A percentile compares a stretch with the other conserved stretches of the same genome.
phyloP scores from a whole-genome alignment of 2,888 invertebrate genomes.

The Furcula furcula region DNA sequence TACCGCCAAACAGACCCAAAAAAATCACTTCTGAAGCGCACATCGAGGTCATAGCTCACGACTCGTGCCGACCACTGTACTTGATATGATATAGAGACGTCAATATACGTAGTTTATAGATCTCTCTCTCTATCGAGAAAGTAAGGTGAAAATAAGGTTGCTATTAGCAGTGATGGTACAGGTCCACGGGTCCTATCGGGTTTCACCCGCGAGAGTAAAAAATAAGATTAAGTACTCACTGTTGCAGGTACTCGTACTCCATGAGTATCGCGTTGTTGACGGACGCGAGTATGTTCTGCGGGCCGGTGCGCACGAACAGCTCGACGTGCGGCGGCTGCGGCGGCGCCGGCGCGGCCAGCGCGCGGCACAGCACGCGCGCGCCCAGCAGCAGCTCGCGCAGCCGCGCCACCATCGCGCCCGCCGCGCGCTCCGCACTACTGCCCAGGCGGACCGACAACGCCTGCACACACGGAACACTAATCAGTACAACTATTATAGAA shows the following conservation, averaged over 20 bases:
- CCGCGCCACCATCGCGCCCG: conserved; percentile 75
- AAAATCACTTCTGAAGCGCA: too few relatives aligned
- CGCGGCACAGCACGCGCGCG: conserved; percentile 70
- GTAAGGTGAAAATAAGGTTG: too few relatives aligned
- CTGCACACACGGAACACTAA: conserved; percentile 37
- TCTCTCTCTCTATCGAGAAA: too few relatives aligned
- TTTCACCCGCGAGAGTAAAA: too few relatives aligned
- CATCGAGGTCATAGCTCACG: too few relatives aligned
- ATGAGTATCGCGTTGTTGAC: conserved; percentile 86
- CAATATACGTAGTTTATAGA: too few relatives aligned
- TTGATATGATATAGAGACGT: too few relatives aligned
- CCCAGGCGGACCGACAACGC: conserved; percentile 82
- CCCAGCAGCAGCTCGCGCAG: conserved; percentile 82
- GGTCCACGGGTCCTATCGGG: too few relatives aligned
- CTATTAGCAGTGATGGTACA: too few relatives aligned
- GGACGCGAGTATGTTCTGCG: conserved; percentile 84
- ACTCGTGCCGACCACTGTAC: too few relatives aligned
- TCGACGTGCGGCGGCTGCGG: conserved; percentile 81
- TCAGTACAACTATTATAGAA: too few relatives aligned
- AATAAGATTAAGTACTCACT: background rate
- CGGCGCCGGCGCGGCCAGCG: conserved; percentile 38
- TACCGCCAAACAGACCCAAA: too few relatives aligned
- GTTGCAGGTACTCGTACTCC: conserved; percentile 80
- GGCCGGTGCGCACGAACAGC: conserved; percentile 85
- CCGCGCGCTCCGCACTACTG: conserved; percentile 79